These are phyloP conservation scores for Chlorodrepanis virens DNA, from an alignment of 2,113 vertebrate species.

Conservation along the genomic window DNA sequence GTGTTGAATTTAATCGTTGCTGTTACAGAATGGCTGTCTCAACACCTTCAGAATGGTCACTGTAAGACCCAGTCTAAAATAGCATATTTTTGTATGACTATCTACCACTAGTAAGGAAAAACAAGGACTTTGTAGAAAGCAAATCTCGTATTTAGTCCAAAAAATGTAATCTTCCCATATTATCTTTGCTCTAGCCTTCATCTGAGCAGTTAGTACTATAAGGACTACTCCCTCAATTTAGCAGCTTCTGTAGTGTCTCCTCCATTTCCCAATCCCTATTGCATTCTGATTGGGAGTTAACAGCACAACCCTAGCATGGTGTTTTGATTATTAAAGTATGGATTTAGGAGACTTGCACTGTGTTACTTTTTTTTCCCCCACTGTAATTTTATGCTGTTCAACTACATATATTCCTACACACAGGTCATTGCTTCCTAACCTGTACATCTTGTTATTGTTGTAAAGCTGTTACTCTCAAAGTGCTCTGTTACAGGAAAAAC, in stretches of 20 bases:
- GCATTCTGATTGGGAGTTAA: not conserved
- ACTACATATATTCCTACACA: not conserved
- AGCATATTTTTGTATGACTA: not conserved
- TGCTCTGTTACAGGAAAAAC: not conserved
- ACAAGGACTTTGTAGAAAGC: not conserved
- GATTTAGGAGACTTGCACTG: not conserved
- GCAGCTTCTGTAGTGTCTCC: not conserved
- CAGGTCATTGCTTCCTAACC: not conserved
- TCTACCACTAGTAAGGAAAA: not conserved
- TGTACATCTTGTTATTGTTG: not conserved
- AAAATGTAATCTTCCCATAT: not conserved
- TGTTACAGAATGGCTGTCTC: not conserved
- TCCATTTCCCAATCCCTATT: rapidly evolving
- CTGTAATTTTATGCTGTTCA: not conserved
- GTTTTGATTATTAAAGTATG: not conserved
- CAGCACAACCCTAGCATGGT: not conserved
- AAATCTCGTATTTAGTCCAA: not conserved
- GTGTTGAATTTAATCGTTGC: not conserved
- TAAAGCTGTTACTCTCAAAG: not conserved
- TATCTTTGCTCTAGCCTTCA: not conserved
- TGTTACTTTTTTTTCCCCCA: not conserved
- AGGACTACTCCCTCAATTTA: not conserved
- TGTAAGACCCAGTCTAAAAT: not conserved
- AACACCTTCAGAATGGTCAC: not conserved
- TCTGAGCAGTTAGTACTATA: not conserved